These are phyloP conservation scores for Myocastor coypus DNA, from an alignment of 2,113 vertebrate genomes.

Conservation along the genomic window DNA sequence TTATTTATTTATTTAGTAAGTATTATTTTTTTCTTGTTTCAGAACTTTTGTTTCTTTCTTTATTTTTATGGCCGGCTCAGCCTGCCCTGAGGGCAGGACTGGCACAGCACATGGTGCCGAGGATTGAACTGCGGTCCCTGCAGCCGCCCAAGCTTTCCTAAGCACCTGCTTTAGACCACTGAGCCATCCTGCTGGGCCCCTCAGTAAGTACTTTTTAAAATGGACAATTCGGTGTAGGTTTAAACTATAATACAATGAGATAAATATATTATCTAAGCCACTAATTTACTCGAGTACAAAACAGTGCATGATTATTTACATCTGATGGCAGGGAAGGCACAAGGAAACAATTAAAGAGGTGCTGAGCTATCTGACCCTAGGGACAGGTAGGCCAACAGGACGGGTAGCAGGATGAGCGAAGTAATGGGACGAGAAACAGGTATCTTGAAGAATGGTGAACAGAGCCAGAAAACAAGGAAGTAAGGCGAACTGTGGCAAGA, in stretches of 20 bases:
- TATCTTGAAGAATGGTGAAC: background rate
- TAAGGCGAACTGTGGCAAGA: background rate
- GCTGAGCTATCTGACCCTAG: background rate
- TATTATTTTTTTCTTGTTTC: too few species aligned
- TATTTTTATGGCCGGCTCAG: too few species aligned
- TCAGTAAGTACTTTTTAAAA: background rate
- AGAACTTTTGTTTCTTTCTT: too few species aligned
- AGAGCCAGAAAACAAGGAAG: background rate
- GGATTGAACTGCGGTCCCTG: too few species aligned
- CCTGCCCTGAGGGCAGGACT: too few species aligned
- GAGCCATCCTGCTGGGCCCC: too few species aligned
- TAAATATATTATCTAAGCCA: background rate
- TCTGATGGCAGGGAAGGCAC: background rate
- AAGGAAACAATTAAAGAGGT: background rate
- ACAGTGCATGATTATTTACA: background rate
- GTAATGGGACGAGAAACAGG: background rate
- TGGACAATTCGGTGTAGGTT: background rate
- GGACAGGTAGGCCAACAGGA: background rate
- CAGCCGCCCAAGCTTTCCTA: too few species aligned
- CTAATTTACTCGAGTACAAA: background rate
- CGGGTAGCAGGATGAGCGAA: background rate
- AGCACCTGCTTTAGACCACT: too few species aligned
- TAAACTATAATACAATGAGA: background rate
- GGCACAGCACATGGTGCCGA: too few species aligned
- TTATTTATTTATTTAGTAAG: too few species aligned